Percentiles rank a stretch among this genome's conserved stretches.
phyloP scores from a whole-genome alignment of 1,140 invertebrate species.

The Marisa cornuarietis region DNA sequence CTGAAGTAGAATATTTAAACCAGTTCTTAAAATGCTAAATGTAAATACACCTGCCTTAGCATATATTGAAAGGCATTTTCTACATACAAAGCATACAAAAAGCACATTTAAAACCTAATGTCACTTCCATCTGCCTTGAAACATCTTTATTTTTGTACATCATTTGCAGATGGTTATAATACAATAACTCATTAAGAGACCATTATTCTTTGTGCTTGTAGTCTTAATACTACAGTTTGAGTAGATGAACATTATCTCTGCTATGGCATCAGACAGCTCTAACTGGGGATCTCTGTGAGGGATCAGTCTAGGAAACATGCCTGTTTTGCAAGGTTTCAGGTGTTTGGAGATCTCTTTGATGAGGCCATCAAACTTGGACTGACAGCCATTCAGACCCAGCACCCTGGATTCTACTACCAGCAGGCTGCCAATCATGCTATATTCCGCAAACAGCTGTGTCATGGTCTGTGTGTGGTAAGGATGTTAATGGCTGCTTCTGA shows the following conservation, averaged over 20 bases:
- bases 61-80: no score
- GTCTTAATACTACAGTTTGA: neutral
- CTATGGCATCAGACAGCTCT: neutral
- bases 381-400: slow-evolving; percentile 91
- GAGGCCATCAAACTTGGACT: slow-evolving; percentile 90
- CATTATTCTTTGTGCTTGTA: neutral
- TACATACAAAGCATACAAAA: no score
- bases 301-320: neutral
- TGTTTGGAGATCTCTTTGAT: slow-evolving; percentile 94
- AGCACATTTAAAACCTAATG: no score
- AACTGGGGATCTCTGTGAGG: neutral
- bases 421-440: slow-evolving; percentile 88
- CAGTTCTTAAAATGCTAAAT: no score
- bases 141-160: no score
- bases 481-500: no score
- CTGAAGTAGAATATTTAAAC: no score
- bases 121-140: no score
- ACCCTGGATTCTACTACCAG: slow-evolving; percentile 97
- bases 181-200: neutral
- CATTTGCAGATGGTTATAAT: no score
- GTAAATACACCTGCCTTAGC: no score
- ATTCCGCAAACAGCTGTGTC: slow-evolving; percentile 78
- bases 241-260: neutral
- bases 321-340: slow-evolving; percentile 63
- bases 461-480: slow-evolving; percentile 78